Base-by-base conservation (phyloP, 2,797 vertebrate species). In the Ammospiza maritima region DNA sequence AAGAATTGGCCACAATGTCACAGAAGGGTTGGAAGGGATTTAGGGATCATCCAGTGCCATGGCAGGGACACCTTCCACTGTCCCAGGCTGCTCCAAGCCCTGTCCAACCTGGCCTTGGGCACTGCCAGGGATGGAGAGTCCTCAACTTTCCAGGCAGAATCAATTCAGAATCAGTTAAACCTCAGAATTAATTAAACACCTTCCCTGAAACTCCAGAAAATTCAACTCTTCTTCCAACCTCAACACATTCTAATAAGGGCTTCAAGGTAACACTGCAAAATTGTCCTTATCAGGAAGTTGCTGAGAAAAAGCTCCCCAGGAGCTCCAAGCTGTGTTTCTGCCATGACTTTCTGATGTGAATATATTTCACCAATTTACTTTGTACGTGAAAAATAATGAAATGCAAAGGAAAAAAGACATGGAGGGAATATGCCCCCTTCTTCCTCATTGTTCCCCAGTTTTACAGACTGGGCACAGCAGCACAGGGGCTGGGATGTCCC, bases 401-500 rank as follows among this genome's bases (percentile, higher is more conserved):
- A 34, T 14, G 8, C 26, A n/a, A 34, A 36, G 6, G 3, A 17
- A 25, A 34, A 21, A 40, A 26, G 36, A 27, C 4, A 8, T 0
- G 6, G 45, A 75, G 13, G 9, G 34, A 29, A 34, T 14, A 34
- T 34, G 17, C 5, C 2, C 5, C n/a, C 16, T 38, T n/a, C 11
- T 4, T 53, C 9, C 23, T 40, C 19, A 26, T 45, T 22, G 15
- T 23, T 53, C 20, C n/a, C 4, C 14, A 13, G 13, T 10, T 38
- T 66, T 32, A 20, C 6, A 26, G 40, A 16, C 21, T 20, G 40
- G 17, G 16, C 40, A 25, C 0, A 4, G 14, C 47, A 21, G 14
- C 47, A 21, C 27, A 47, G 22, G n/a, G 67, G 16, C 69, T 34
- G 69, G 19, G 19, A n/a, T 13, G 29, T 18, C n/a, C 48, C 57